Percentiles rank a stretch among this genome's conserved stretches.
These are phyloP conservation scores for Cheiracanthium punctorium DNA, from an alignment of 2,888 invertebrate genomes.

Conservation along the genomic window DNA sequence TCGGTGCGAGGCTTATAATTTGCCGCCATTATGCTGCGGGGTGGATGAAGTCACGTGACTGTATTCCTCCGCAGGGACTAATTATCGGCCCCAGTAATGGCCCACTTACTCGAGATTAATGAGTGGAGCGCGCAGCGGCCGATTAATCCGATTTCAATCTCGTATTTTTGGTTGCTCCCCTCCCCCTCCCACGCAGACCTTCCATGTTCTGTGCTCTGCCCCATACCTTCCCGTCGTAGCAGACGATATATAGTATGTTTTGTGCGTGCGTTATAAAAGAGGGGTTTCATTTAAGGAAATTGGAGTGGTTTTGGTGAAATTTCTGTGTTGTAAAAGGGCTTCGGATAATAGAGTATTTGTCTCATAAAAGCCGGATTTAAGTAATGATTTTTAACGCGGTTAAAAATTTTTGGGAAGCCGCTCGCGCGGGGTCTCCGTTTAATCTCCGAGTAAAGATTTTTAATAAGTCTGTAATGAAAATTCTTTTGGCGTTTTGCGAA, in stretches of 20 bases:
- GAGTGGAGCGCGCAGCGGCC: slow-evolving; percentile 56
- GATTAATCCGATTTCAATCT: slow-evolving; percentile 70
- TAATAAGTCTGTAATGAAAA: not conserved
- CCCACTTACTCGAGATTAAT: slow-evolving; percentile 70
- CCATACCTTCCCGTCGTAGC: not conserved
- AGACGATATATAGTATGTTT: slow-evolving; percentile 1
- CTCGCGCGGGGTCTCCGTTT: no score
- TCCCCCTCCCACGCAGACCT: not conserved
- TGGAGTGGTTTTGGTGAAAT: not conserved
- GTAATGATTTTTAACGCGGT: not conserved
- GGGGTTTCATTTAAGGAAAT: slow-evolving; percentile 15
- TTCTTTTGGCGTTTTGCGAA: not conserved
- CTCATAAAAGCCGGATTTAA: not conserved
- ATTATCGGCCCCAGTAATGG: slow-evolving; percentile 66
- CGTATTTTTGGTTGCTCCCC: slow-evolving; percentile 46
- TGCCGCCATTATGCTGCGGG: slow-evolving; percentile 67
- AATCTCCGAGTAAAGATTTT: not conserved
- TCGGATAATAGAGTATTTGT: not conserved
- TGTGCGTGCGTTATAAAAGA: not conserved
- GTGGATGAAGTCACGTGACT: slow-evolving; percentile 68
- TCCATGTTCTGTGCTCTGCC: not conserved
- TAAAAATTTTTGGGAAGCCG: not conserved
- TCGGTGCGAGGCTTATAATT: slow-evolving; percentile 67
- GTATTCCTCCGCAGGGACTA: slow-evolving; percentile 70
- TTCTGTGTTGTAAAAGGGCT: not conserved